Percentiles rank a stretch among this genome's conserved stretches.
phyloP scores from a whole-genome alignment of 2,113 vertebrate species.

The Eidolon helvum region DNA sequence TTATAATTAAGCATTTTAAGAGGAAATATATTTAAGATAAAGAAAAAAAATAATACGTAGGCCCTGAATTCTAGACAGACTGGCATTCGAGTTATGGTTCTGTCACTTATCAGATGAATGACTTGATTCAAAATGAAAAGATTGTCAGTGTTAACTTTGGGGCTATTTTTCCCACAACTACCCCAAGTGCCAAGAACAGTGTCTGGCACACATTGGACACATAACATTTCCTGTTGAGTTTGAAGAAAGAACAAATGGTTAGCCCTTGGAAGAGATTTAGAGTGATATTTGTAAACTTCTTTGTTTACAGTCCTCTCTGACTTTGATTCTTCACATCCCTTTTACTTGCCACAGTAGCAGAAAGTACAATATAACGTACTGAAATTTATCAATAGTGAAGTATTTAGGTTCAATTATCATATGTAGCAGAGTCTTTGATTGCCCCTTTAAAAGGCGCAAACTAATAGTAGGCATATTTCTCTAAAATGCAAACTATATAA shows the following conservation, averaged over 20 bases:
- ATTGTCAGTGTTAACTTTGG: neutral
- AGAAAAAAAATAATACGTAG: neutral
- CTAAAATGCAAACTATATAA: neutral
- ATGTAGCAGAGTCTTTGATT: neutral
- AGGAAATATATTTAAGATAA: neutral
- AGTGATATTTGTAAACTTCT: neutral
- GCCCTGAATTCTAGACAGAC: neutral
- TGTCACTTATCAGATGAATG: neutral
- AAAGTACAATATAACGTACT: neutral
- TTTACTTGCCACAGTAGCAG: neutral
- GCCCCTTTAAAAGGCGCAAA: neutral
- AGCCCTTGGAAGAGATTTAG: neutral
- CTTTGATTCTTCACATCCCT: neutral
- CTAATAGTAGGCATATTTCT: neutral
- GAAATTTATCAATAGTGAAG: neutral
- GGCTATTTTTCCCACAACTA: neutral
- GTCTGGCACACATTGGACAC: fast-evolving
- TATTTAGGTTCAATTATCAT: neutral
- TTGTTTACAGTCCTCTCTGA: neutral
- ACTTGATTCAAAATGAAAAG: neutral
- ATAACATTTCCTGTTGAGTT: neutral
- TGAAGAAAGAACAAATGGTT: neutral
- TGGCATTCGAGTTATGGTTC: neutral
- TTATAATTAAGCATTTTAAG: neutral
- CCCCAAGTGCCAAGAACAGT: neutral